Evolutionary conservation across 1,140 invertebrate species (phyloP).

Genomic region (Trachelipus rathkii): DNA sequence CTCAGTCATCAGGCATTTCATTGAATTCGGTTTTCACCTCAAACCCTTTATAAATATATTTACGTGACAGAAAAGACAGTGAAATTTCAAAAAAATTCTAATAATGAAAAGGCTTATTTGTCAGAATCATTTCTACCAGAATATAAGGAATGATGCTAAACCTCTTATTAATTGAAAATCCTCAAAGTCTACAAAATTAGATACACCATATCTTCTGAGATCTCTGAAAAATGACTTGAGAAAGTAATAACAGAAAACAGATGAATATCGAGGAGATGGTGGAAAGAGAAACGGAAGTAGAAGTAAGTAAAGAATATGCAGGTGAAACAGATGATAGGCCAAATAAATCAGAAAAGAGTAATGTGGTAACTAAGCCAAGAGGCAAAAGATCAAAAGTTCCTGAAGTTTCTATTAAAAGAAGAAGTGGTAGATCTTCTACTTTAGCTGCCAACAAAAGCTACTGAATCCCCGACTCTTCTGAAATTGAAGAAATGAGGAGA

Average conservation of each 20-base stretch:
- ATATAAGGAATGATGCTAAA: no score
- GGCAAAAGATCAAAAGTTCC: not conserved
- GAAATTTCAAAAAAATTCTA: no score
- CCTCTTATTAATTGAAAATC: no score
- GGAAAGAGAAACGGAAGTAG: not conserved
- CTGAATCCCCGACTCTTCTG: slow-evolving; percentile 40
- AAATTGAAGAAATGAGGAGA: slow-evolving; percentile 37
- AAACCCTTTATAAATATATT: not conserved
- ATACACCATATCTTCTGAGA: no score
- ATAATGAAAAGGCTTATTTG: no score
- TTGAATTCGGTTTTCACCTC: not conserved
- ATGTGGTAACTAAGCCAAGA: not conserved
- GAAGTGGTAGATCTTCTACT: slow-evolving; percentile 41
- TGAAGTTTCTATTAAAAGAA: slow-evolving; percentile 25
- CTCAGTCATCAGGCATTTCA: not conserved
- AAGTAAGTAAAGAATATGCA: not conserved
- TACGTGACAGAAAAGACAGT: no score
- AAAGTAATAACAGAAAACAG: not conserved
- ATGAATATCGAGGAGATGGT: not conserved
- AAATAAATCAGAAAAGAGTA: no score
- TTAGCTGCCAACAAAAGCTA: slow-evolving; percentile 40
- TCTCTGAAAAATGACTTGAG: not conserved
- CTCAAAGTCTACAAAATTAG: no score
- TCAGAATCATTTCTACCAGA: no score
- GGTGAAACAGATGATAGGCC: not conserved